Base-by-base conservation (phyloP, 2,113 vertebrate species). In the Rhinichthys klamathensis region DNA sequence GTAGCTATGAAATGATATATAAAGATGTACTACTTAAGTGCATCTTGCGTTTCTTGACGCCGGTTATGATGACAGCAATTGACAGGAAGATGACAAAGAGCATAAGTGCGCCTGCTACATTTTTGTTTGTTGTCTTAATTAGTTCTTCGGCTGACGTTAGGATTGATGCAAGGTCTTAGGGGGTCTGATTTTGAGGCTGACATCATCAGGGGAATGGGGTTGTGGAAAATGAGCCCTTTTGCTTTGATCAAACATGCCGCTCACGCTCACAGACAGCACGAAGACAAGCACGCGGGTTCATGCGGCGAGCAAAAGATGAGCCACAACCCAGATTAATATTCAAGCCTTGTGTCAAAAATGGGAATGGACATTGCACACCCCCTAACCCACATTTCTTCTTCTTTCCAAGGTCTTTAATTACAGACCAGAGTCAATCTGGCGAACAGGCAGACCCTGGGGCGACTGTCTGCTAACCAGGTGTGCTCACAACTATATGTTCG, bases 391-490 rank as follows among this genome's bases (percentile, higher is more conserved):
- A n/a, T n/a, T n/a, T n/a, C n/a, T n/a, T 87, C 79, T 88, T 87
- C 88, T 90, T 84, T 79, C 89, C 90, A 86, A 91, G 85, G 82
- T 83, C 78, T 60, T 84, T 94, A 94, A 94, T 95, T 95, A 95
- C 91, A 93, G 92, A 92, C 87, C 84, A 89, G 86, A 90, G 84
- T 88, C 89, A 89, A 92, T 94, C 92, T 92, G 92, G 93, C 87
- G 77, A 90, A 90, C 92, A 91, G 92, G 91, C 92, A 93, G 90
- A 91, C 92, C 93, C 86, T 0, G 84, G 87, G 91, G 91, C 90
- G 86, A 80, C 90, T 86, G 90, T 92, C 92, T 93, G 82, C 83
- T 88, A 94, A 92, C 90, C 94, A 95, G 94, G 94, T 95, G 94
- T 93, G 89, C 90, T 80, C 35, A 46, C 41, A 80, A 80, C 38